phyloP scores from a whole-genome alignment of 2,113 vertebrate species.

The Megaleporinus macrocephalus region DNA sequence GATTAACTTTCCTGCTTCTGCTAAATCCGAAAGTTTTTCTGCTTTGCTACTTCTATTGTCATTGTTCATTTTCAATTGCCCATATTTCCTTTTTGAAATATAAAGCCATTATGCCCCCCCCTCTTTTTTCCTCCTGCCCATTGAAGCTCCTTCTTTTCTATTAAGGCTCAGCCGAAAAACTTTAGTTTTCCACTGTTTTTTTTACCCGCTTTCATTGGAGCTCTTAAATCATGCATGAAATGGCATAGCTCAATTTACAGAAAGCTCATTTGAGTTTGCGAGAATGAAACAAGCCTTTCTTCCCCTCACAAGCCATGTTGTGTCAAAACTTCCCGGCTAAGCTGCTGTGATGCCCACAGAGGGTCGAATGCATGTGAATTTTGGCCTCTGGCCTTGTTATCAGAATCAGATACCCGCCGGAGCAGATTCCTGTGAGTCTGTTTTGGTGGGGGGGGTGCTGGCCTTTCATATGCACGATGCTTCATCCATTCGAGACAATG shows the following conservation, averaged over 20 bases:
- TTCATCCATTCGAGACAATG: conserved; percentile 70
- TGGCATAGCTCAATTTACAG: conserved; percentile 25
- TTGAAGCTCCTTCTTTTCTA: conserved; percentile 49
- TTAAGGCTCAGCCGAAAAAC: conserved; percentile 50
- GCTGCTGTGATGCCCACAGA: conserved; percentile 2
- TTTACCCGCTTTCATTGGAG: conserved; percentile 13
- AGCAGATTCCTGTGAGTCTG: conserved; percentile 46
- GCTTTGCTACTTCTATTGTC: conserved; percentile 72
- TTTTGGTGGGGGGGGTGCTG: not conserved
- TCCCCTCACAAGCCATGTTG: not conserved
- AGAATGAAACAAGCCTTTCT: conserved; percentile 20
- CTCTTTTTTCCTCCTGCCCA: conserved; percentile 52
- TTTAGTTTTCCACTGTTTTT: conserved; percentile 34
- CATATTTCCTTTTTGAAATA: conserved; percentile 73
- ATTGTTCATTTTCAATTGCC: conserved; percentile 77
- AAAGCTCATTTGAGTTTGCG: not conserved
- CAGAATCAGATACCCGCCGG: conserved; percentile 17
- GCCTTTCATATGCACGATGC: conserved; percentile 61
- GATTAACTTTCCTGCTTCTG: conserved; percentile 78
- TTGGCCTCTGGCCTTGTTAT: conserved; percentile 25
- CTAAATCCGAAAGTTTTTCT: conserved; percentile 81
- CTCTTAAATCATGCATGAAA: conserved; percentile 42
- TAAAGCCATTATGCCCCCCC: conserved; percentile 66
- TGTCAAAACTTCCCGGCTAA: conserved; percentile 15
- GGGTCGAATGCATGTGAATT: conserved; percentile 19